Evolutionary conservation across 2,888 invertebrate species (phyloP).

Genomic region (Netelia melanura): DNA sequence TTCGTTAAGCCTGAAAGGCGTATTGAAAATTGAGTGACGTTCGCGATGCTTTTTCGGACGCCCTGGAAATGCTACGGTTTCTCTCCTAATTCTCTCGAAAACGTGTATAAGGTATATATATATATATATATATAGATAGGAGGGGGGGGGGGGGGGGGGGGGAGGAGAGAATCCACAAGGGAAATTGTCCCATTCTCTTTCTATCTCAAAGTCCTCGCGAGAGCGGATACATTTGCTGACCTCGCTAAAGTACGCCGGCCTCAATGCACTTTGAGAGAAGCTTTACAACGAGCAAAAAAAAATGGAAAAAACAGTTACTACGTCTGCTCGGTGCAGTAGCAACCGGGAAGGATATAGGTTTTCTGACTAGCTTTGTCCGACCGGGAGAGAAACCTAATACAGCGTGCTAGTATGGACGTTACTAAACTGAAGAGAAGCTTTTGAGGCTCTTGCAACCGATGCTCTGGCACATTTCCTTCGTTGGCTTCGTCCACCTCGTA

Average conservation of each 20-base stretch:
- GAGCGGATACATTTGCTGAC: slow-evolving; percentile 50
- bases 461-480: slow-evolving; percentile 45
- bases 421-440: slow-evolving; percentile 46
- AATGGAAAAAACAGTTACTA: neutral
- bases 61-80: slow-evolving; percentile 19
- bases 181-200: slow-evolving; percentile 25
- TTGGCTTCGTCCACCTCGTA: slow-evolving; percentile 44
- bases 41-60: slow-evolving; percentile 27
- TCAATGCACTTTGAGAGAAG: slow-evolving; percentile 37
- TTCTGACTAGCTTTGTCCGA: slow-evolving; percentile 50
- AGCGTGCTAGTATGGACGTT: slow-evolving; percentile 33
- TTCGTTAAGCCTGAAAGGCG: too few species aligned
- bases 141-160: neutral
- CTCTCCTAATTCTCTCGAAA: slow-evolving; percentile 37
- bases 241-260: slow-evolving; percentile 7
- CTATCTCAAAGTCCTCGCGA: slow-evolving; percentile 13
- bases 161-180: slow-evolving; percentile 25
- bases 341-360: slow-evolving; percentile 33
- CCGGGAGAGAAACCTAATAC: slow-evolving; percentile 54
- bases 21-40: too few species aligned
- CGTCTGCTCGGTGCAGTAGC: slow-evolving; percentile 6
- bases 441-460: slow-evolving; percentile 43
- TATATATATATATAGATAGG: too few species aligned
- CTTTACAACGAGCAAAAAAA: slow-evolving; percentile 31
- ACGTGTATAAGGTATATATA: neutral